A percentile compares a stretch with the other conserved stretches of the same genome.
phyloP scores from a whole-genome alignment of 2,888 invertebrate genomes.

The Choristoneura rosaceana region DNA sequence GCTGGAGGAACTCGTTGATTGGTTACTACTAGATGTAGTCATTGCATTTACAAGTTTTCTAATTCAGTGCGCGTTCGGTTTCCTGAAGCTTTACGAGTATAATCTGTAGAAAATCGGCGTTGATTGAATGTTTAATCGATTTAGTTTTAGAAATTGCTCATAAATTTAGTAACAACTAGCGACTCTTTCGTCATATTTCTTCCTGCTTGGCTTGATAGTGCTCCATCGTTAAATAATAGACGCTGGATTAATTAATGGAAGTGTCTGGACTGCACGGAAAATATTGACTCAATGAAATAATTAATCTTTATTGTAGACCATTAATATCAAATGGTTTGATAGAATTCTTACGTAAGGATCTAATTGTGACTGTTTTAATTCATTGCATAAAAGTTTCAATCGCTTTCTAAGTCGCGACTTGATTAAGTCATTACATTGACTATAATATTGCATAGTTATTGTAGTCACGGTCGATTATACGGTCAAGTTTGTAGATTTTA shows the following conservation, averaged over 20 bases:
- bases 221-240: slow-evolving; percentile 18
- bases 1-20: slow-evolving; percentile 4
- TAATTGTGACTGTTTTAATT: slow-evolving; percentile 33
- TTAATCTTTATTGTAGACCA: slow-evolving; percentile 28
- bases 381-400: slow-evolving; percentile 63
- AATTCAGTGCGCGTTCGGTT: slow-evolving; percentile 22
- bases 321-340: slow-evolving; percentile 31
- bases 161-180: background rate
- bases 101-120: background rate
- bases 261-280: slow-evolving; percentile 29
- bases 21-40: background rate
- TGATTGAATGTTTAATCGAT: background rate
- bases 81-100: background rate
- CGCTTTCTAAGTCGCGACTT: slow-evolving; percentile 70
- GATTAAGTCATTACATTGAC: slow-evolving; percentile 72
- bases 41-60: slow-evolving; percentile 17
- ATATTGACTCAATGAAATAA: slow-evolving; percentile 29
- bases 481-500: slow-evolving; percentile 55
- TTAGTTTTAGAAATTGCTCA: background rate
- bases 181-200: slow-evolving; percentile 4
- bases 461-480: slow-evolving; percentile 65
- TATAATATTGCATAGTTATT: slow-evolving; percentile 67
- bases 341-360: slow-evolving; percentile 34
- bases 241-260: slow-evolving; percentile 17
- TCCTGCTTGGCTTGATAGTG: slow-evolving; percentile 2